Evolutionary conservation across 2,113 vertebrate genomes (phyloP), one percentile per base, ranked within the genome.

Genomic region (Pedetes capensis): DNA sequence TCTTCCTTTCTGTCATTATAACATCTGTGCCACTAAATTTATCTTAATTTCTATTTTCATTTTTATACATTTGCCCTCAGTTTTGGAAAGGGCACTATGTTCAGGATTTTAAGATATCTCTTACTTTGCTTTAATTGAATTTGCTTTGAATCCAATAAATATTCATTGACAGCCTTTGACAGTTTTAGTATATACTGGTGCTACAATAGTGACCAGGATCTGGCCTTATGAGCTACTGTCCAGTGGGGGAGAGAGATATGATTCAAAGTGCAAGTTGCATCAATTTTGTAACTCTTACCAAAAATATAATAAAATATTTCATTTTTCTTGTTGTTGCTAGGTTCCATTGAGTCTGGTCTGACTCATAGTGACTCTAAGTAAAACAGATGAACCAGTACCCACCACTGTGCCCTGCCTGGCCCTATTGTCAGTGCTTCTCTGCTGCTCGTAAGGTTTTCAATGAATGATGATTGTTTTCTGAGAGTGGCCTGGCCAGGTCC

Each of bases 41-140:
- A 80, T 27, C 32, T 39, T 92, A 17, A 61, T 11, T 90, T 89
- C 25, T 49, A 61, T 85, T 82, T 66, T 76, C 6, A 11, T 11
- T 86, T 76, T 51, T 22, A 23, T 23, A 27, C 51, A 29, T 29
- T 55, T 83, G 1, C 14, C 27, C 9, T 53, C 10, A 17, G 22
- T n/a, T 89, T 42, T 95, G 59, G 44, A 68, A 85, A 91, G 8
- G 22, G 1, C 22, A 71, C 6, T 90, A 34, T 32, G 18, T 29
- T 44, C 14, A 66, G 5, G 1, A 18, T 63, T 75, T 95, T 57
- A 82, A 84, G 42, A 86, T 66, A n/a, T 78, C 74, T 87, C 25
- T 84, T 90, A 12, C 6, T 63, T 51, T 72, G 14, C 32, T 63
- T 92, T 84, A 89, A 64, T 29, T 96, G 37, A 6, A 2, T 69